These are phyloP conservation scores for Anguilla megastoma DNA, from an alignment of 2,797 vertebrate species.

Conservation along the genomic window DNA sequence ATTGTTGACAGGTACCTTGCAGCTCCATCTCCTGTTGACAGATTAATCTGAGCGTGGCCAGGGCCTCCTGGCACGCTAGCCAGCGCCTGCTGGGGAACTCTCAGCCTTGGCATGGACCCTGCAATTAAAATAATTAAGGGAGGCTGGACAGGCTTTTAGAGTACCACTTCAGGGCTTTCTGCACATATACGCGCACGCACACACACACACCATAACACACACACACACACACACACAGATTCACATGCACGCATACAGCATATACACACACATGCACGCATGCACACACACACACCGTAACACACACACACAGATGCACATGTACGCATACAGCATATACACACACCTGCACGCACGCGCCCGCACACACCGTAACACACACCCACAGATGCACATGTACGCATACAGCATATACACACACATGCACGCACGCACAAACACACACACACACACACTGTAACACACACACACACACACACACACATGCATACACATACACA, in stretches of 20 bases:
- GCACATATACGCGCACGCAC: neutral
- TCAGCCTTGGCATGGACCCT: constrained; percentile 73
- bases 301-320: no score
- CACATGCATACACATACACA: neutral
- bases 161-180: constrained; percentile 14
- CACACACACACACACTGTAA: neutral
- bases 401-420: no score
- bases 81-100: constrained; percentile 76
- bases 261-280: constrained; percentile 14
- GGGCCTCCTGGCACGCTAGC: constrained; percentile 77
- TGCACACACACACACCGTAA: neutral
- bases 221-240: neutral
- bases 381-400: no score
- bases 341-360: no score
- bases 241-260: neutral
- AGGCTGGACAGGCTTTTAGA: constrained; percentile 50
- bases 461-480: neutral
- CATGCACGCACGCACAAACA: no score
- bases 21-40: constrained; percentile 79
- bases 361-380: no score
- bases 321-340: no score
- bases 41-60: constrained; percentile 72
- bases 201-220: constrained; percentile 2
- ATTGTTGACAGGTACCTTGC: constrained; percentile 73
- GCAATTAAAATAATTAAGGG: constrained; percentile 84